Conservation (phyloP, 2,888 invertebrate species). For the Mactromeris polynyma region DNA sequence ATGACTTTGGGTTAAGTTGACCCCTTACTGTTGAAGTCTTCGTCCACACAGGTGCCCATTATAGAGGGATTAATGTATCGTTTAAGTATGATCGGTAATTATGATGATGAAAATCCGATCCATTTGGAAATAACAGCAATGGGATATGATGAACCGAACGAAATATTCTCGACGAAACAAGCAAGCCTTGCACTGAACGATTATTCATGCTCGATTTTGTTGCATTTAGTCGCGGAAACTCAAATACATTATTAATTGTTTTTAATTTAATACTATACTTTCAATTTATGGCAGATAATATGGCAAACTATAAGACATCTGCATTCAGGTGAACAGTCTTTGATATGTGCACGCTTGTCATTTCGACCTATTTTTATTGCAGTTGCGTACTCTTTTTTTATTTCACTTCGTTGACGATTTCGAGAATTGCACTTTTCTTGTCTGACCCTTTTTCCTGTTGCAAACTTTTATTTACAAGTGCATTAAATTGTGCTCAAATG, state of each 20-base stretch:
- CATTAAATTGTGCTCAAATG: not conserved
- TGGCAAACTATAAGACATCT: not conserved
- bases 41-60: too few relatives aligned
- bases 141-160: too few relatives aligned
- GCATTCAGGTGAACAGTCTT: not conserved
- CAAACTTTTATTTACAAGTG: not conserved
- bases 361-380: not conserved
- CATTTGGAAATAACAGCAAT: too few relatives aligned
- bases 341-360: not conserved
- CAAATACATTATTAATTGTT: not conserved
- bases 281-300: not conserved
- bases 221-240: not conserved
- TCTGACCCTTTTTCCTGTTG: not conserved
- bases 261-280: not conserved
- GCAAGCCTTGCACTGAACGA: not conserved
- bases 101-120: too few relatives aligned
- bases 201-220: not conserved
- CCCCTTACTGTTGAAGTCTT: too few relatives aligned
- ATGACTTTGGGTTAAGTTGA: too few relatives aligned
- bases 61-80: too few relatives aligned
- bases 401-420: too few relatives aligned
- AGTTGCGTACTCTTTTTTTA: not conserved
- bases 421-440: too few relatives aligned
- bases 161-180: not conserved
- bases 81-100: too few relatives aligned